These are phyloP conservation scores for Temnothorax rugatulus DNA, from an alignment of 2,888 invertebrate species.

Conservation along the genomic window DNA sequence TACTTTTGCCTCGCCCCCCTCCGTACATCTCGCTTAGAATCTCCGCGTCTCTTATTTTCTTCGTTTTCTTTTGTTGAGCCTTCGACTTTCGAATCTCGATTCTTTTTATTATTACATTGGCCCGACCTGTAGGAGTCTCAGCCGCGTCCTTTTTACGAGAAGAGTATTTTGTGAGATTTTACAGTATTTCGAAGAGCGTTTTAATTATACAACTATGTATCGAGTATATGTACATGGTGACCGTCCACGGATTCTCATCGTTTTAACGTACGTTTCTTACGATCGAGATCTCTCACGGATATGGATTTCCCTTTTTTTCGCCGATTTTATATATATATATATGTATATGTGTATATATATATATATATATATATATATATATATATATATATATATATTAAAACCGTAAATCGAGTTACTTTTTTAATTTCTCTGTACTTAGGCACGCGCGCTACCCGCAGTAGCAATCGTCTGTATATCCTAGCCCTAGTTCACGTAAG, in stretches of 20 bases:
- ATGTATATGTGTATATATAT: background rate
- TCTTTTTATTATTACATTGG: conserved; percentile 67
- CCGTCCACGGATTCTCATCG: conserved; percentile 81
- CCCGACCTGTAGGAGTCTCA: conserved; percentile 75
- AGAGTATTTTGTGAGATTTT: conserved; percentile 86
- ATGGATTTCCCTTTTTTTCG: conserved; percentile 49
- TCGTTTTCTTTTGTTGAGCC: conserved; percentile 43
- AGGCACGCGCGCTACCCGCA: conserved; percentile 59
- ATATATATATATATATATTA: background rate
- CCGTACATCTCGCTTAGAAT: conserved; percentile 64
- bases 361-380: background rate
- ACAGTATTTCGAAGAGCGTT: conserved; percentile 85
- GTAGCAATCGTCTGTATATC: conserved; percentile 48
- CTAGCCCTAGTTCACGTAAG: conserved; percentile 51
- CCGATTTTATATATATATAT: background rate
- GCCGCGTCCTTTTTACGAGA: conserved; percentile 80
- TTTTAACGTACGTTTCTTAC: conserved; percentile 76
- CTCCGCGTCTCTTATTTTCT: conserved; percentile 56
- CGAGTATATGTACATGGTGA: conserved; percentile 83
- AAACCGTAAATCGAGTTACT: conserved; percentile 43
- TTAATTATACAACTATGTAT: conserved; percentile 84
- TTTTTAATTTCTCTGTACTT: conserved; percentile 68
- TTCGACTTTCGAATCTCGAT: conserved; percentile 73
- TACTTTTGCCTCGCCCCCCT: conserved; percentile 47
- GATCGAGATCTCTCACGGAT: conserved; percentile 70